Conservation (phyloP, 2,113 vertebrate species). For the Gallinago media region DNA sequence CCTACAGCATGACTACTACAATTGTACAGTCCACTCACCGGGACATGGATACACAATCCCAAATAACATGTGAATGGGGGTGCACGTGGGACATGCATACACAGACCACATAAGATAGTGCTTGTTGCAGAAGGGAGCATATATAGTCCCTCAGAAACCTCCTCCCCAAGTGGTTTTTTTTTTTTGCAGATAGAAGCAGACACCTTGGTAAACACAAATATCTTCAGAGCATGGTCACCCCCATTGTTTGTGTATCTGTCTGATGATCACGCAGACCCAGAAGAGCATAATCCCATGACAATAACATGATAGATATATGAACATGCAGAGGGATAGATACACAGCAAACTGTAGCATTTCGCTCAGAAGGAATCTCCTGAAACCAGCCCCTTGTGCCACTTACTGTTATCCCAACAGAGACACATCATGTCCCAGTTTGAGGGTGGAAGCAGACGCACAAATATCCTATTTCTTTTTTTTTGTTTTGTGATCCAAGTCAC, state of each 20-base stretch:
- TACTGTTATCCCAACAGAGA: neutral
- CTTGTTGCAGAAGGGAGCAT: too few relatives aligned
- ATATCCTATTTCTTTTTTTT: neutral
- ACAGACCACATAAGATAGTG: too few relatives aligned
- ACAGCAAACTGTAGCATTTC: neutral
- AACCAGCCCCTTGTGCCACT: neutral
- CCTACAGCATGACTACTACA: too few relatives aligned
- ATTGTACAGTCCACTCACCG: too few relatives aligned
- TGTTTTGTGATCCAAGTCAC: neutral
- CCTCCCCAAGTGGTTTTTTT: too few relatives aligned
- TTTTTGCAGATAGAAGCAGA: neutral
- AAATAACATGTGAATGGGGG: too few relatives aligned
- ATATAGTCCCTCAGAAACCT: too few relatives aligned
- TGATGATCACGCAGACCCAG: neutral
- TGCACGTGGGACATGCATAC: too few relatives aligned
- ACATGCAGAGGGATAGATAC: neutral
- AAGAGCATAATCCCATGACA: neutral
- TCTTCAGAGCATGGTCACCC: neutral
- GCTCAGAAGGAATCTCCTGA: neutral
- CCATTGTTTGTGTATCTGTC: neutral
- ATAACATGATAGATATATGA: neutral
- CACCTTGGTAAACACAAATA: neutral
- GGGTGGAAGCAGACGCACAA: neutral
- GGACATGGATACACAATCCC: too few relatives aligned
- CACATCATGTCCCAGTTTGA: neutral